phyloP scores from a whole-genome alignment of 2,888 invertebrate genomes.

The Eristalis pertinax region DNA sequence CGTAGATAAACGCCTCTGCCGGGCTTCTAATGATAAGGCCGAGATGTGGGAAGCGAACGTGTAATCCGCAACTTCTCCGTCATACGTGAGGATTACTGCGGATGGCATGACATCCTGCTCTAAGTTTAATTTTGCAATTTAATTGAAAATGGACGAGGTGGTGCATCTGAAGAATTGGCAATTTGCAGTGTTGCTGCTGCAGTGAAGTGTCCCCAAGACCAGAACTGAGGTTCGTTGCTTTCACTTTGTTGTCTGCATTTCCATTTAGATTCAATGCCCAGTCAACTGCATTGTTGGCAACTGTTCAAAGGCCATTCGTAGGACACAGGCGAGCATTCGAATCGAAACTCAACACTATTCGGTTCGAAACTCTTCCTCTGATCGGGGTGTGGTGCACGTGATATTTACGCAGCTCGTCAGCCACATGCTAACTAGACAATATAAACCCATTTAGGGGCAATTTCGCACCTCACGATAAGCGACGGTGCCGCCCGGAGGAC shows the following conservation, averaged over 20 bases:
- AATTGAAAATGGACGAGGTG: constrained; percentile 25
- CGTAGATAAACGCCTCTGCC: constrained; percentile 25
- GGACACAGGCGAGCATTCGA: not conserved
- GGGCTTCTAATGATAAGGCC: constrained; percentile 31
- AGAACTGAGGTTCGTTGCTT: not conserved
- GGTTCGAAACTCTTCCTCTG: not conserved
- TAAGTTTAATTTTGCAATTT: constrained; percentile 11
- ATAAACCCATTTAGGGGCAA: constrained; percentile 6
- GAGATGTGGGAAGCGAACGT: not conserved
- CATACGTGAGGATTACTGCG: constrained; percentile 29
- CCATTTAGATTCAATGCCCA: not conserved
- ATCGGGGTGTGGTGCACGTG: constrained; percentile 30
- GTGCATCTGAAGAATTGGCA: not conserved
- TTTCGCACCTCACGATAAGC: constrained; percentile 1
- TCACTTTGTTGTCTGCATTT: not conserved
- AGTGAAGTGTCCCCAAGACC: not conserved
- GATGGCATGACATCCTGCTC: not conserved
- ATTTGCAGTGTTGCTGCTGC: not conserved
- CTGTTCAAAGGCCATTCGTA: not conserved
- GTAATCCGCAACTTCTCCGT: constrained; percentile 15
- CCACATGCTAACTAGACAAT: not conserved
- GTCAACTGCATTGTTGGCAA: not conserved
- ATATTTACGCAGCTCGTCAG: constrained; percentile 8
- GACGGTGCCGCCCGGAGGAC: not conserved
- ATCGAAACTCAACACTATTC: not conserved